A percentile compares a stretch with the other conserved stretches of the same genome.
phyloP scores from a whole-genome alignment of 2,113 vertebrate genomes.

The Serilophus lunatus region DNA sequence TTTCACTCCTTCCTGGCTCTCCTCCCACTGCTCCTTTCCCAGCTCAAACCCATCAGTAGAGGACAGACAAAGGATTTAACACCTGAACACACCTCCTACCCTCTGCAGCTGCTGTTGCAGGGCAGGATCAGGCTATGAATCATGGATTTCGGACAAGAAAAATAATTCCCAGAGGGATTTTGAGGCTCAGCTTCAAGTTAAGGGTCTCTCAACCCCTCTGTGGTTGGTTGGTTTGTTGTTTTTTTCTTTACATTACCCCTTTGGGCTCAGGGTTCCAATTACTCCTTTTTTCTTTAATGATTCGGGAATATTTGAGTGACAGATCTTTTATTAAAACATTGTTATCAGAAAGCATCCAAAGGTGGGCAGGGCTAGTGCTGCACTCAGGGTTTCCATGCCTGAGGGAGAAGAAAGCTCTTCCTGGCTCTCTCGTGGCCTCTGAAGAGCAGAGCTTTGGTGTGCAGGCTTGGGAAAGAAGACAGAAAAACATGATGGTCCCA shows the following conservation, averaged over 20 bases:
- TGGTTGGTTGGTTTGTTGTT: background rate
- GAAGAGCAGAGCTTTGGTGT: background rate
- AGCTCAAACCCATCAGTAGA: background rate
- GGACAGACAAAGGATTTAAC: background rate
- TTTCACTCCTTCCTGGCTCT: background rate
- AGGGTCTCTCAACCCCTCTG: background rate
- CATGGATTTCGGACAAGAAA: background rate
- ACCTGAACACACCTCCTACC: background rate
- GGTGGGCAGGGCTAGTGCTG: background rate
- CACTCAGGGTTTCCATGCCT: constrained; percentile 67
- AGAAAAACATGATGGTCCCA: background rate
- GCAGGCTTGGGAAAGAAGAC: background rate
- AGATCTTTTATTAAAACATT: constrained; percentile 55
- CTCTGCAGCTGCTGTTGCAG: background rate
- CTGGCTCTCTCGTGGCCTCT: background rate
- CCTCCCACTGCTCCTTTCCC: background rate
- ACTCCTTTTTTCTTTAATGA: background rate
- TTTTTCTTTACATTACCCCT: background rate
- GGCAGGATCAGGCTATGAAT: background rate
- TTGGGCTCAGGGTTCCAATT: constrained; percentile 22
- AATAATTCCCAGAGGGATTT: constrained; percentile 19
- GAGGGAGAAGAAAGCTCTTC: background rate
- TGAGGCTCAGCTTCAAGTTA: background rate
- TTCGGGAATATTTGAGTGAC: constrained; percentile 54
- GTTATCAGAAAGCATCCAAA: constrained; percentile 30